These are phyloP conservation scores for Tenrec ecaudatus DNA, from an alignment of 2,113 vertebrate genomes.

Conservation along the genomic window DNA sequence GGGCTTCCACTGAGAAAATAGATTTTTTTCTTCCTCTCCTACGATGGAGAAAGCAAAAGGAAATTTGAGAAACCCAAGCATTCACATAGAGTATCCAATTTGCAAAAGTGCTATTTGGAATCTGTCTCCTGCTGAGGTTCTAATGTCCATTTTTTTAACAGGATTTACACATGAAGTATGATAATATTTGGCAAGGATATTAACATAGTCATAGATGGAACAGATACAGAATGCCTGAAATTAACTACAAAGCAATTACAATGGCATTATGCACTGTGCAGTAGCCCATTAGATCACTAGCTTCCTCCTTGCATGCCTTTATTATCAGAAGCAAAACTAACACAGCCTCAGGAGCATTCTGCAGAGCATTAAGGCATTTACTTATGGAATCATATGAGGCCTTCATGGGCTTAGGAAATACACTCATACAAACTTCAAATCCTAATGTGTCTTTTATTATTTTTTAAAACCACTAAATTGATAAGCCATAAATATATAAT, in stretches of 20 bases:
- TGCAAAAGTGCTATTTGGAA: slow-evolving; percentile 52
- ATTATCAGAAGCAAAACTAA: slow-evolving; percentile 44
- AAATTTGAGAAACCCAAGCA: slow-evolving; percentile 59
- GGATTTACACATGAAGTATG: slow-evolving; percentile 70
- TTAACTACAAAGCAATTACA: slow-evolving; percentile 75
- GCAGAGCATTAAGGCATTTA: background rate
- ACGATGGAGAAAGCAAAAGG: slow-evolving; percentile 23
- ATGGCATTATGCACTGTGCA: slow-evolving; percentile 43
- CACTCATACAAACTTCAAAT: background rate
- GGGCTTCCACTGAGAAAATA: slow-evolving; percentile 55
- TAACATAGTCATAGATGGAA: slow-evolving; percentile 65
- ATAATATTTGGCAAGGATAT: slow-evolving; percentile 75
- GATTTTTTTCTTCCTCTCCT: slow-evolving; percentile 55
- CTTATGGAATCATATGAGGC: background rate
- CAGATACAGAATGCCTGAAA: slow-evolving; percentile 68
- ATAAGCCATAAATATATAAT: background rate
- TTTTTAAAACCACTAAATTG: background rate
- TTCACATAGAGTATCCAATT: slow-evolving; percentile 63
- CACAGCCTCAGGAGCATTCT: slow-evolving; percentile 13
- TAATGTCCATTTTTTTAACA: slow-evolving; percentile 70
- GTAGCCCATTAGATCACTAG: slow-evolving; percentile 59
- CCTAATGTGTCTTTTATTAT: background rate
- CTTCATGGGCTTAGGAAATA: slow-evolving; percentile 12
- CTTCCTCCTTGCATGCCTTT: slow-evolving; percentile 37
- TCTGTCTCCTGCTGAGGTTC: slow-evolving; percentile 61